Evolutionary conservation across 2,888 invertebrate species (phyloP), one percentile per base, ranked within the genome.

Genomic region (Andrena trimmerana): DNA sequence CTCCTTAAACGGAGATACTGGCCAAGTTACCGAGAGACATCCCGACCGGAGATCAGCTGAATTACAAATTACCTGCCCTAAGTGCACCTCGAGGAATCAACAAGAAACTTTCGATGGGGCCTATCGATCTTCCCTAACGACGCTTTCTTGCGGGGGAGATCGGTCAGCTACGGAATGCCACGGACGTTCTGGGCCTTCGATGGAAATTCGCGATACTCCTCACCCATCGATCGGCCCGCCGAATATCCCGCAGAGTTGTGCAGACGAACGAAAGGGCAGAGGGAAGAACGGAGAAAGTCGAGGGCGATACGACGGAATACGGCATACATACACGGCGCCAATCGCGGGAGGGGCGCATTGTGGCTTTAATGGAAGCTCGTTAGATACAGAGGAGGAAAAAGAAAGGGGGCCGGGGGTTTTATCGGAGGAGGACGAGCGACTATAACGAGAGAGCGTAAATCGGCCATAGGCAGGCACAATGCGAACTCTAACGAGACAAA

Each of bases 401-500:
- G 78, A 54, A 33, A 60, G 42, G 74, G 62, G 31, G 20, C 33
- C 62, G 52, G 66, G 54, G 52, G 68, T 54, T 33, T 33, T 57
- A 6, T 29, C n/a, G 54, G 48, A 63, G 67, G 36, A 70, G 33
- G 66, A 48, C 76, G 83, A 75, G 85, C 77, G 78, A 74, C 77
- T 82, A 88, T 85, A 89, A 87, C 86, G 88, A 88, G 88, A 86
- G 89, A 90, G 84, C 86, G 88, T 88, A 90, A 91, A 92, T 92
- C 92, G 90, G 90, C 90, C 87, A 83, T 89, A 89, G 88, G 90
- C 89, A 90, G 91, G 72, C 88, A 93, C 93, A 93, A 93, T 93
- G 92, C 92, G 89, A 92, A 91, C 93, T 92, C 91, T 94, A 94
- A 94, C 92, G 94, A 94, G 94, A 94, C 93, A 93, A 93, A 93